A percentile compares a stretch with the other conserved stretches of the same genome.
phyloP scores from a whole-genome alignment of 2,113 vertebrate genomes.

The Zonotrichia leucophrys region DNA sequence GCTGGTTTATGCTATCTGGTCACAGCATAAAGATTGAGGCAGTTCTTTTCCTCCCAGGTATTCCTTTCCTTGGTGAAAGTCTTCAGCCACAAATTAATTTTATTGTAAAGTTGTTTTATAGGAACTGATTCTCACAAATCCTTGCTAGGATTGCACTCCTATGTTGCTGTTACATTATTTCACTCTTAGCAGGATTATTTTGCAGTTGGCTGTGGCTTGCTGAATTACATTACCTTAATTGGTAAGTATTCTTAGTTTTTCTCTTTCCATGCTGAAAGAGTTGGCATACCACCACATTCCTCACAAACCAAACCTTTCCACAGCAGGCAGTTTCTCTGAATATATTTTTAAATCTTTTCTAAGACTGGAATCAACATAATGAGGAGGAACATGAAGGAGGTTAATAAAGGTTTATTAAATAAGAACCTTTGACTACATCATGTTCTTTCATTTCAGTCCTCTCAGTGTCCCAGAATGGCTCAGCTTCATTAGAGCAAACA shows the following conservation, averaged over 20 bases:
- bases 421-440: neutral
- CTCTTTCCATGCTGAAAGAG: neutral
- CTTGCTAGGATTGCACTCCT: neutral
- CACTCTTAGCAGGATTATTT: neutral
- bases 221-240: constrained; percentile 23
- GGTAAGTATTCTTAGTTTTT: constrained; percentile 6
- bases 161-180: neutral
- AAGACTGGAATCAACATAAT: constrained; percentile 4
- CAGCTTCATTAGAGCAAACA: neutral
- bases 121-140: neutral
- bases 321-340: neutral
- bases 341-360: neutral
- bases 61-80: neutral
- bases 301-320: neutral
- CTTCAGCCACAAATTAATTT: neutral
- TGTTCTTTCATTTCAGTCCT: neutral
- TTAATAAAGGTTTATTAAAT: constrained; percentile 33
- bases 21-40: neutral
- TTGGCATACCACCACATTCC: constrained; percentile 8
- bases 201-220: neutral
- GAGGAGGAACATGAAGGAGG: neutral
- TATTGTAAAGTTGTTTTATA: neutral
- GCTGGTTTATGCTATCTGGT: neutral
- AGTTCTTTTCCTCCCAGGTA: neutral
- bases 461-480: neutral